A percentile compares a stretch with the other conserved stretches of the same genome.
Conservation (phyloP, 2,113 vertebrate genomes). For the Megaptera novaeangliae region DNA sequence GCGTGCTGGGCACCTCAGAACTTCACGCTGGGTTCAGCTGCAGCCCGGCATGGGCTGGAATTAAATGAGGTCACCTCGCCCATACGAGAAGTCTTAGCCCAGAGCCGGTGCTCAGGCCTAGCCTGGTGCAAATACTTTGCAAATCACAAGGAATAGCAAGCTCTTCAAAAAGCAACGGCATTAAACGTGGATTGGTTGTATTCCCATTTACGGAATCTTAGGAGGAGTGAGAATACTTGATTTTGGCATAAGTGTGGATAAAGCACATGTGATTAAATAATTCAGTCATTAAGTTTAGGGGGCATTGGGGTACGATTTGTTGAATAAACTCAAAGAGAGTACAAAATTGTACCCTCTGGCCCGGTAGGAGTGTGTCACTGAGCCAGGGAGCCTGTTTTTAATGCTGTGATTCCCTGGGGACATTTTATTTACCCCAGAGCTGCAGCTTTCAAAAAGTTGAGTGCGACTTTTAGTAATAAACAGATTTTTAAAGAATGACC, state of each 20-base stretch:
- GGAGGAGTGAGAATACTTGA: neutral
- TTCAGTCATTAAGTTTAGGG: slow-evolving; percentile 34
- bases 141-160: neutral
- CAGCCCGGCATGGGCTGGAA: neutral
- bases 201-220: neutral
- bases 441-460: neutral
- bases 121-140: neutral
- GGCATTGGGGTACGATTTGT: neutral
- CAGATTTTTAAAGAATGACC: neutral
- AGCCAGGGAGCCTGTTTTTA: neutral
- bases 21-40: rapidly evolving
- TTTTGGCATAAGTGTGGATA: neutral
- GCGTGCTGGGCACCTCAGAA: neutral
- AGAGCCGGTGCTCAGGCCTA: neutral
- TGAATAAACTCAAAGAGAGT: neutral
- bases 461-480: neutral
- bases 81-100: neutral
- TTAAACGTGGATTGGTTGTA: neutral
- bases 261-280: slow-evolving; percentile 24
- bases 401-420: neutral
- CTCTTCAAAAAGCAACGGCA: neutral
- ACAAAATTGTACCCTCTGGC: neutral
- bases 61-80: neutral
- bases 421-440: neutral
- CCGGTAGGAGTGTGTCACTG: neutral